phyloP scores from a whole-genome alignment of 1,140 invertebrate genomes.

The Panulirus ornatus region DNA sequence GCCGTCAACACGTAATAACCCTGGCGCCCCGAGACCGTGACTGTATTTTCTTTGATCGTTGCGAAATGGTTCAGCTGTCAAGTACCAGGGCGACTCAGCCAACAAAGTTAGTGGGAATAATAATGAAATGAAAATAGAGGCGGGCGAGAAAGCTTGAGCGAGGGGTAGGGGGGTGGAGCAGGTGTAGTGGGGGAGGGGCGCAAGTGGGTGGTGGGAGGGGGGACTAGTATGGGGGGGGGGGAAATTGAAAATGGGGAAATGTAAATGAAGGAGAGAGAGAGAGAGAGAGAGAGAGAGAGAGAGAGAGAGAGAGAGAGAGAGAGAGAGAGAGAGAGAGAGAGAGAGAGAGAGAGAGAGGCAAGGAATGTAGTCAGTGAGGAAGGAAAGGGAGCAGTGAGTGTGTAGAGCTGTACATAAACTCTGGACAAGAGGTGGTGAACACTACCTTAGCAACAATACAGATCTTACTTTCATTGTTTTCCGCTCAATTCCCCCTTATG shows the following conservation, averaged over 20 bases:
- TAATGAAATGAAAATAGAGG: conserved; percentile 63
- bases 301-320: neutral
- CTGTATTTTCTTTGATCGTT: conserved; percentile 68
- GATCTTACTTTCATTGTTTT: too few species aligned
- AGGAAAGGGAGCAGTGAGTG: neutral
- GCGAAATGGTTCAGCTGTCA: conserved; percentile 67
- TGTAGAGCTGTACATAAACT: too few species aligned
- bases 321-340: too few species aligned
- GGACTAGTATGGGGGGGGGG: neutral
- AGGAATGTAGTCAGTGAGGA: neutral
- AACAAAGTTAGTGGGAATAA: conserved; percentile 66
- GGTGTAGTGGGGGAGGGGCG: neutral
- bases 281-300: too few species aligned
- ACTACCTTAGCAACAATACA: too few species aligned
- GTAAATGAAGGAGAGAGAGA: neutral
- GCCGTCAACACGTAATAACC: conserved; percentile 19
- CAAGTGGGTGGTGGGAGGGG: neutral
- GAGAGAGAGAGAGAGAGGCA: neutral
- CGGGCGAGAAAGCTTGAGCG: conserved; percentile 8
- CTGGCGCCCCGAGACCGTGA: neutral
- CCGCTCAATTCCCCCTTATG: too few species aligned
- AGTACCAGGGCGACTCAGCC: conserved; percentile 59
- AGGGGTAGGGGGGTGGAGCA: neutral
- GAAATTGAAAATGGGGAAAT: neutral
- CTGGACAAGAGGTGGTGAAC: too few species aligned